Evolutionary conservation across 1,140 invertebrate species (phyloP).

Genomic region (Caerostris extrusa): DNA sequence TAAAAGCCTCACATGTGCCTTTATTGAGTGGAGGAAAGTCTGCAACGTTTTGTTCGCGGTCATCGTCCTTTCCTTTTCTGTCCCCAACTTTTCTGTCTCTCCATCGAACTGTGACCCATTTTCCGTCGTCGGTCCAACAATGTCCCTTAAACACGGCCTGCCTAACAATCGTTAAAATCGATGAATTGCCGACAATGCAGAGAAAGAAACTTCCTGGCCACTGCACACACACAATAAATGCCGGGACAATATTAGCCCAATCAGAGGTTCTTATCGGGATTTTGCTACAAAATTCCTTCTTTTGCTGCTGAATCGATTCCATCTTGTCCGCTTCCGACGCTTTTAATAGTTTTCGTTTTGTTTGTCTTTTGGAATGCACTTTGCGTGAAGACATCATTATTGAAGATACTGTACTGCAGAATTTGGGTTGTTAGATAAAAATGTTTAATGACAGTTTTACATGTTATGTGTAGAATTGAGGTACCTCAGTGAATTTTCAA

Average conservation of each 20-base stretch:
- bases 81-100: neutral
- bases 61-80: slow-evolving; percentile 31
- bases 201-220: slow-evolving; percentile 40
- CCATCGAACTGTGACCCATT: slow-evolving; percentile 65
- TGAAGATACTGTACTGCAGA: neutral
- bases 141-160: slow-evolving; percentile 12
- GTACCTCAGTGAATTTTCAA: too few relatives aligned
- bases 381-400: neutral
- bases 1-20: neutral
- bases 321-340: neutral
- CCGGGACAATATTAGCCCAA: slow-evolving; percentile 68
- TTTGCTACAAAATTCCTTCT: slow-evolving; percentile 49
- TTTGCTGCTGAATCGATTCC: neutral
- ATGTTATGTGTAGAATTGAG: too few relatives aligned
- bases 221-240: slow-evolving; percentile 33
- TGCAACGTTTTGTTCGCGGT: slow-evolving; percentile 58
- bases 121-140: slow-evolving; percentile 39
- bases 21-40: slow-evolving; percentile 18
- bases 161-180: slow-evolving; percentile 73
- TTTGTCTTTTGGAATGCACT: neutral
- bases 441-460: too few relatives aligned
- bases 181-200: slow-evolving; percentile 50
- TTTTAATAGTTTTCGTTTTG: slow-evolving; percentile 28
- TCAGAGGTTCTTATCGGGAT: slow-evolving; percentile 28
- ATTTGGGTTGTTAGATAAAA: neutral